Evolutionary conservation across 2,113 vertebrate species (phyloP).

Genomic region (Pristiophorus japonicus): DNA sequence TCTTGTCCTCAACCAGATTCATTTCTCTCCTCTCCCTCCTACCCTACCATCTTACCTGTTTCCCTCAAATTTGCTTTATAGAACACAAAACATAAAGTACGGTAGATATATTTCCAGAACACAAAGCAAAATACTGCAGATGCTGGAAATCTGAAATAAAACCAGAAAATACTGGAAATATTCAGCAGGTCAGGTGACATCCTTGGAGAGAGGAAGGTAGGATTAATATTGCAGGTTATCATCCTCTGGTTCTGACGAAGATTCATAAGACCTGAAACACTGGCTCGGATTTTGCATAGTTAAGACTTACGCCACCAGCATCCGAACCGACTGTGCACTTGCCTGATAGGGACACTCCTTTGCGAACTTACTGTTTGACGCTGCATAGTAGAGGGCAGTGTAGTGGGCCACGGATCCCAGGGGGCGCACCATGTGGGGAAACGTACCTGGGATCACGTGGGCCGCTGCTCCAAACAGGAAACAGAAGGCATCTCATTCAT

Average conservation of each 20-base stretch:
- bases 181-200: background rate
- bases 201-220: background rate
- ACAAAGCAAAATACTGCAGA: background rate
- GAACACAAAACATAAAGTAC: background rate
- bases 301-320: no score
- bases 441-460: no score
- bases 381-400: no score
- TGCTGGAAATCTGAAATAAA: background rate
- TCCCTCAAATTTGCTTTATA: background rate
- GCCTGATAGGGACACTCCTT: no score
- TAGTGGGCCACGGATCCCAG: no score
- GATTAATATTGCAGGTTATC: background rate
- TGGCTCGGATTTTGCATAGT: no score
- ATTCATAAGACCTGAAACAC: background rate
- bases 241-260: background rate
- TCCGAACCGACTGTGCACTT: no score
- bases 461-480: no score
- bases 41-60: background rate
- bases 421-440: no score
- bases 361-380: no score
- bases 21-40: background rate
- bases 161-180: background rate
- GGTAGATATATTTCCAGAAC: background rate
- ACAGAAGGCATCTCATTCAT: no score
- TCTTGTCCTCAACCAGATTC: background rate